These are phyloP conservation scores for Chloropsis hardwickii DNA, from an alignment of 2,113 vertebrate species.

Conservation along the genomic window DNA sequence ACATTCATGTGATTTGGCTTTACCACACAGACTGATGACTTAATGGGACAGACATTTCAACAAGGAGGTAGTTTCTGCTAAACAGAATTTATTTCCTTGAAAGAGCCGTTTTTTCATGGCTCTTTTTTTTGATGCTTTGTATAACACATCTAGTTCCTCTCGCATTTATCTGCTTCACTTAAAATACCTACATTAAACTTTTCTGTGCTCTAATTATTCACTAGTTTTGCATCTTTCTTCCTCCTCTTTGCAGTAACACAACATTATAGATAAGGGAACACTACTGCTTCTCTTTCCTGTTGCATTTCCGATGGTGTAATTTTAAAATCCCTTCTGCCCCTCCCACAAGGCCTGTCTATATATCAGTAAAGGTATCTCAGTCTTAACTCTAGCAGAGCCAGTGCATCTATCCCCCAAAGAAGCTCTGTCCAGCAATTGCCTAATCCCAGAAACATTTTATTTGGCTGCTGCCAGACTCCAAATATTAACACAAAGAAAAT, in stretches of 20 bases:
- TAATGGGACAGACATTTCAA: constrained; percentile 36
- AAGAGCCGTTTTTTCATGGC: background rate
- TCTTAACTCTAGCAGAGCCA: background rate
- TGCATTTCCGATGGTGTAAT: background rate
- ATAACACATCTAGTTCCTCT: background rate
- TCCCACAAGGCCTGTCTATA: background rate
- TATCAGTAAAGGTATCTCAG: background rate
- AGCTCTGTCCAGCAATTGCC: background rate
- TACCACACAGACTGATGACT: background rate
- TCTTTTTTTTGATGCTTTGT: background rate
- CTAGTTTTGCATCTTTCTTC: background rate
- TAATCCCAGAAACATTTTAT: background rate
- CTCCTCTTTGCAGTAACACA: background rate
- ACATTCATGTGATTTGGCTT: constrained; percentile 35
- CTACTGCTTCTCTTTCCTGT: background rate
- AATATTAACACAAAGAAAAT: background rate
- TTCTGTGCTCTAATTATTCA: background rate
- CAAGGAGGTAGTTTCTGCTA: background rate
- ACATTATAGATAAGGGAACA: background rate
- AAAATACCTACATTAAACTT: background rate
- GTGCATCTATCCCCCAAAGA: background rate
- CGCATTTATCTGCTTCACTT: background rate
- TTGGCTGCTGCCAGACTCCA: background rate
- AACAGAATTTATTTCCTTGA: background rate
- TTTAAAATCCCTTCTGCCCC: background rate